Conservation (phyloP, 1,140 invertebrate genomes). For the Andrena cerasifolii region DNA sequence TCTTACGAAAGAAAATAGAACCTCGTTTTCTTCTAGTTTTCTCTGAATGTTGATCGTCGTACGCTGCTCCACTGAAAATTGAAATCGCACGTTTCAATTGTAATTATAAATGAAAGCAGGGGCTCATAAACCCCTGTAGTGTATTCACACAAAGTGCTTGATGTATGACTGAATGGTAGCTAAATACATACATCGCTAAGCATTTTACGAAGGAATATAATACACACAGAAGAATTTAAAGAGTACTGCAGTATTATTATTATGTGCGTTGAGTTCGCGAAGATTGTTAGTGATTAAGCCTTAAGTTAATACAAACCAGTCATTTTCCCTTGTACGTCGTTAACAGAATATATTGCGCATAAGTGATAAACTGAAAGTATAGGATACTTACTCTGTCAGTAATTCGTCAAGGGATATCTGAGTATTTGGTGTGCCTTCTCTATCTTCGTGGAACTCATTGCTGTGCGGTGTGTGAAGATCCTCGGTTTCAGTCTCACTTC, state of each 20-base stretch:
- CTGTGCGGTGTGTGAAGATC: slow-evolving; percentile 77
- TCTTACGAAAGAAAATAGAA: slow-evolving; percentile 94
- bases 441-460: slow-evolving; percentile 79
- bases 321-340: slow-evolving; percentile 41
- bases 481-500: slow-evolving; percentile 81
- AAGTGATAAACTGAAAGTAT: slow-evolving; percentile 54
- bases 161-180: not conserved
- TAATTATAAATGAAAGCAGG: slow-evolving; percentile 8
- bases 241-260: not conserved
- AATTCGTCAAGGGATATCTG: slow-evolving; percentile 80
- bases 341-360: slow-evolving; percentile 34
- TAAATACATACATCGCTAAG: slow-evolving; percentile 15
- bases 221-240: slow-evolving; percentile 14
- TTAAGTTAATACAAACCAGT: slow-evolving; percentile 57
- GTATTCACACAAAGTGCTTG: slow-evolving; percentile 16
- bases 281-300: not conserved
- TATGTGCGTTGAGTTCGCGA: not conserved
- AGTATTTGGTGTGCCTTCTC: slow-evolving; percentile 75
- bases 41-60: slow-evolving; percentile 89
- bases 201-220: slow-evolving; percentile 9
- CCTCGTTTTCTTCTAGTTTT: slow-evolving; percentile 92
- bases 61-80: slow-evolving; percentile 81
- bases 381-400: slow-evolving; percentile 84
- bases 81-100: not conserved
- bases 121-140: slow-evolving; percentile 11